Base-by-base conservation (phyloP, 30 jellyfish, hydroid and myxozoan genomes). In the Pseudorhiza aurosa region DNA sequence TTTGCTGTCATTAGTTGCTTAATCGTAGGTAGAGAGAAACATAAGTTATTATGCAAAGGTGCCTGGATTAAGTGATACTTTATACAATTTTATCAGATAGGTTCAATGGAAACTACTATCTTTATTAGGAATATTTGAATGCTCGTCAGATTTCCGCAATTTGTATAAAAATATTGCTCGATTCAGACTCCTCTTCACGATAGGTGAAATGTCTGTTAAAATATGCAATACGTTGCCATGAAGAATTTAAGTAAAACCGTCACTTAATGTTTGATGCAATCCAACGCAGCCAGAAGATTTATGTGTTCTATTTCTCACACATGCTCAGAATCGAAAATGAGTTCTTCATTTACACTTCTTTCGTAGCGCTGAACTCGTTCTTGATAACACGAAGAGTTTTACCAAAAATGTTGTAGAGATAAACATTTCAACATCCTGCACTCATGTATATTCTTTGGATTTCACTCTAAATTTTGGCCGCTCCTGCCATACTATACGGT, bases 281-380 rank as follows among this genome's bases (percentile, higher is more conserved):
- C 1, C 69, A 1, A 12, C 69, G 35, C 25, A 55, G 69, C 25
- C 69, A 55, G 69, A 28, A 55, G 69, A 55, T 55, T 55, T 0
- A 8, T 26, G 69, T 55, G 35, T 55, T 58, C 43, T n/a, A 58
- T 58, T 6, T 58, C 73, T 58, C 46, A 47, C 43, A 58, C 73
- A 58, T 58, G 73, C 73, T 58, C 73, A 58, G 44, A 58, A 58
- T 58, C 7, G 73, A 58, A 24, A 4, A 58, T 5, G 73, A 24
- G 73, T 22, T 21, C 73, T 58, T 58, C 73, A 58, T 58, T 22
- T 58, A 7, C 8, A 25, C 15, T 58, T 9, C 43, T 58, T 58
- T 58, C 47, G 47, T 31, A 58, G 73, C 47, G 30, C 39, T 47
- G 8, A 25, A 9, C 26, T 58, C 30, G 30, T 58, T 58, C 47